Conservation (phyloP, 2,113 vertebrate species). For the Sturnus vulgaris region DNA sequence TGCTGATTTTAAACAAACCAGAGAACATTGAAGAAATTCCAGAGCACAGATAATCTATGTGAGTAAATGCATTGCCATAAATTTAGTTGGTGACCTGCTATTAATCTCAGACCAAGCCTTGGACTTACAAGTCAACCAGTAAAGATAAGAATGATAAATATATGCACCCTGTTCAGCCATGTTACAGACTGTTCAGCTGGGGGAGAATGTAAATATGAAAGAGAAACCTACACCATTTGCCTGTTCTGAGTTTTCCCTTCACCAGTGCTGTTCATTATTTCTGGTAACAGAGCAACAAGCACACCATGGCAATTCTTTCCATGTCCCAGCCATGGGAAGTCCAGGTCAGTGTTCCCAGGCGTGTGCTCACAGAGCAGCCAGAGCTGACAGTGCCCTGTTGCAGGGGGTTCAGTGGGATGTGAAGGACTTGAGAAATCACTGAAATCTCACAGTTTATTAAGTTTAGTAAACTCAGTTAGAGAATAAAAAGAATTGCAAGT, state of each 20-base stretch:
- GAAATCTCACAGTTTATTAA: not conserved
- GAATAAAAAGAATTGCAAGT: not conserved
- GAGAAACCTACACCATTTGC: not conserved
- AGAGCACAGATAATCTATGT: not conserved
- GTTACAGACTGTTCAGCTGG: not conserved
- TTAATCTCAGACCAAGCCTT: not conserved
- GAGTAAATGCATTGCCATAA: not conserved
- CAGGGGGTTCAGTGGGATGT: not conserved
- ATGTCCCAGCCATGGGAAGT: fast-evolving
- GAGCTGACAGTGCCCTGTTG: not conserved
- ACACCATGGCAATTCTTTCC: not conserved
- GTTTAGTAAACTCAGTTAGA: not conserved
- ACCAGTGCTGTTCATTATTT: fast-evolving
- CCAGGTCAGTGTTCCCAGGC: fast-evolving
- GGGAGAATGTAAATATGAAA: not conserved
- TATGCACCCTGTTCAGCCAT: not conserved
- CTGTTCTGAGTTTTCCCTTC: not conserved
- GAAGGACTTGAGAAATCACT: not conserved
- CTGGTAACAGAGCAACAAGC: not conserved
- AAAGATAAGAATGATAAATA: not conserved
- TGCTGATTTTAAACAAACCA: not conserved
- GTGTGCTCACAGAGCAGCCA: not conserved
- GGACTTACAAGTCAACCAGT: not conserved
- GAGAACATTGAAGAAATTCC: not conserved
- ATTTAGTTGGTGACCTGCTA: not conserved